These are phyloP conservation scores for Magallana ariakensis DNA, from an alignment of 1,140 invertebrate species.

Conservation along the genomic window DNA sequence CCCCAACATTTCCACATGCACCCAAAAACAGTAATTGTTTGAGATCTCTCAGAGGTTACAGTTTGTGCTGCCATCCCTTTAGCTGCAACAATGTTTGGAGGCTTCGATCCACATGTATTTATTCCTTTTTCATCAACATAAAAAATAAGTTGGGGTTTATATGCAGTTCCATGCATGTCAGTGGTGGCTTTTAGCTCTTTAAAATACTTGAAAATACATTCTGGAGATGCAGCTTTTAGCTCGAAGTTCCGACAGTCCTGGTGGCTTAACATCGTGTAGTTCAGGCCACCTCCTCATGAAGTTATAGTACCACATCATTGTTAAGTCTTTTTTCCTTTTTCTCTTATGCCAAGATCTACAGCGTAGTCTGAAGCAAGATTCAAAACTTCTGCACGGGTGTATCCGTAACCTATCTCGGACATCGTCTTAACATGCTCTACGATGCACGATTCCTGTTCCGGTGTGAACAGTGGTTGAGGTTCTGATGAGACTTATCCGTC, in stretches of 20 bases:
- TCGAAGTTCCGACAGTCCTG: conserved; percentile 24
- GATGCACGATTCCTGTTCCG: conserved; percentile 26
- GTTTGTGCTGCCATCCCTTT: background rate
- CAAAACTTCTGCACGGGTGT: conserved; percentile 36
- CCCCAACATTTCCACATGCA: conserved; percentile 46
- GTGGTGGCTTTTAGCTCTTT: conserved; percentile 44
- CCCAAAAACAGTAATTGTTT: conserved; percentile 41
- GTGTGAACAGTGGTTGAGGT: conserved; percentile 40
- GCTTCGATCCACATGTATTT: conserved; percentile 51
- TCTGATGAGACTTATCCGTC: conserved; percentile 21
- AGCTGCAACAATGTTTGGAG: conserved; percentile 37
- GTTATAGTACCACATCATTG: conserved; percentile 51
- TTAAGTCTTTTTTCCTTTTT: conserved; percentile 43
- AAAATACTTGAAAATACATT: conserved; percentile 51
- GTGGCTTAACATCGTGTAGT: conserved; percentile 44
- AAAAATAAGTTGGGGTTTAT: conserved; percentile 64
- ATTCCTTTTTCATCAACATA: conserved; percentile 60
- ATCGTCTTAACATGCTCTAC: conserved; percentile 49
- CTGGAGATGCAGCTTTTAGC: conserved; percentile 44
- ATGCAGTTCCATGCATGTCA: conserved; percentile 58
- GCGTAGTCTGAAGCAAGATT: conserved; percentile 44
- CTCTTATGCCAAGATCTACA: conserved; percentile 9
- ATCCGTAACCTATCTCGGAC: conserved; percentile 56
- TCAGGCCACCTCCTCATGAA: conserved; percentile 54
- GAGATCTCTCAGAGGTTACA: conserved; percentile 17